Evolutionary conservation across 2,888 invertebrate species (phyloP), one percentile per base, ranked within the genome.

Genomic region (Cynaeus angustus): DNA sequence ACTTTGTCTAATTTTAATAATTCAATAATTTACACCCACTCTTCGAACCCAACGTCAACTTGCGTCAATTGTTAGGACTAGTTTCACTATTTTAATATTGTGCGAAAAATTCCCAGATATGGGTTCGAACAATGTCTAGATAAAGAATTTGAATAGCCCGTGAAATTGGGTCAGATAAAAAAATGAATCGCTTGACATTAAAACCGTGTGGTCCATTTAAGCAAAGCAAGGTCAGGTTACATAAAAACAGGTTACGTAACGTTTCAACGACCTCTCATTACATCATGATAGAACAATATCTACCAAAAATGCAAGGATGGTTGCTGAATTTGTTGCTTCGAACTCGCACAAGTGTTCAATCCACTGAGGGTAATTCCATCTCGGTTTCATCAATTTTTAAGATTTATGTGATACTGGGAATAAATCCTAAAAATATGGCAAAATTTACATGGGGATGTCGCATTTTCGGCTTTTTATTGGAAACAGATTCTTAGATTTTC

Each of bases 241-340:
- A 21, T 37, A 46, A 61, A 61, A 12, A 30, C 13, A 1, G n/a
- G 12, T 61, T 46, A 48, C 43, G 58, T 58, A 58, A 58, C 45
- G 58, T 21, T 58, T 58, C 58, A 58, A 58, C 48, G 61, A 61
- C 61, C 61, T 48, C 37, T 21, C 4, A 4, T 61, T 61, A 61
- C 61, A 46, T 61, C 59, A 58, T n/a, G 38, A 56, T 58, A 12
- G 28, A 21, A 21, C 21, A n/a, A n/a, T n/a, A n/a, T n/a, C n/a
- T n/a, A n/a, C n/a, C n/a, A n/a, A n/a, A n/a, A n/a, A n/a, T n/a
- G n/a, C n/a, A n/a, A n/a, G n/a, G n/a, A n/a, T n/a, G n/a, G n/a
- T n/a, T n/a, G n/a, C n/a, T n/a, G n/a, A n/a, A n/a, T n/a, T n/a
- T n/a, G n/a, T n/a, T n/a, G n/a, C n/a, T n/a, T n/a, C n/a, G n/a